phyloP scores from a whole-genome alignment of 2,888 invertebrate species.

The Bhutanitis thaidina region DNA sequence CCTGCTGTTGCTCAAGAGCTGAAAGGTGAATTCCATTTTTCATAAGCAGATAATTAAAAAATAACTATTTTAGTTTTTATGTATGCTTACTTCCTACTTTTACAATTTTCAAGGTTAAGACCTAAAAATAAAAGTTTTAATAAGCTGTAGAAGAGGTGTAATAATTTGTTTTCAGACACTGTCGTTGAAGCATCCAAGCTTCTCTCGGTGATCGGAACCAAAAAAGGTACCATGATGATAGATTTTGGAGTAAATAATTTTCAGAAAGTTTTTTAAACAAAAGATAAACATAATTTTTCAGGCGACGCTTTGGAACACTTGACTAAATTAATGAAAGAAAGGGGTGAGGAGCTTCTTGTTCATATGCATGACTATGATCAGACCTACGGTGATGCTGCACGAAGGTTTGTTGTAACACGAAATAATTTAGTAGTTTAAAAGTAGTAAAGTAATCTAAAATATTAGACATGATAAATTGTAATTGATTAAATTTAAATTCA shows the following conservation, averaged over 20 bases:
- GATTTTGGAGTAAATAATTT: too few species aligned
- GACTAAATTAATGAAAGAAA: conserved; percentile 44
- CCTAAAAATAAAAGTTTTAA: neutral
- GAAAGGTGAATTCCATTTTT: conserved; percentile 29
- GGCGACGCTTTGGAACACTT: conserved; percentile 50
- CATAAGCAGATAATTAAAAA: too few species aligned
- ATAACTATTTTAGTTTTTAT: too few species aligned
- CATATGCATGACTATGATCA: conserved; percentile 52
- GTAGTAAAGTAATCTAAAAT: too few species aligned
- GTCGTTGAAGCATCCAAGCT: conserved; percentile 47
- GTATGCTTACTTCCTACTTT: too few species aligned
- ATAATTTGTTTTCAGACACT: conserved; percentile 34
- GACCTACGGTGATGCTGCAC: conserved; percentile 45
- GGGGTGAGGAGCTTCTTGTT: conserved; percentile 42
- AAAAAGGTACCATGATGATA: conserved; percentile 40
- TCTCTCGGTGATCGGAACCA: conserved; percentile 47
- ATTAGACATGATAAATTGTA: neutral
- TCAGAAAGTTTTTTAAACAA: neutral
- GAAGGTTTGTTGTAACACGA: conserved; percentile 35
- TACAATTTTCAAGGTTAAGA: too few species aligned
- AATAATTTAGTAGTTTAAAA: too few species aligned
- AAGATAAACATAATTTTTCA: conserved; percentile 20
- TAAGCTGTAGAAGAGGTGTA: neutral
- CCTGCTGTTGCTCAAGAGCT: conserved; percentile 37
- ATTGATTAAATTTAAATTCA: conserved; percentile 24